Evolutionary conservation across 2,888 invertebrate genomes (phyloP).

Genomic region (Drosophila anomelani): DNA sequence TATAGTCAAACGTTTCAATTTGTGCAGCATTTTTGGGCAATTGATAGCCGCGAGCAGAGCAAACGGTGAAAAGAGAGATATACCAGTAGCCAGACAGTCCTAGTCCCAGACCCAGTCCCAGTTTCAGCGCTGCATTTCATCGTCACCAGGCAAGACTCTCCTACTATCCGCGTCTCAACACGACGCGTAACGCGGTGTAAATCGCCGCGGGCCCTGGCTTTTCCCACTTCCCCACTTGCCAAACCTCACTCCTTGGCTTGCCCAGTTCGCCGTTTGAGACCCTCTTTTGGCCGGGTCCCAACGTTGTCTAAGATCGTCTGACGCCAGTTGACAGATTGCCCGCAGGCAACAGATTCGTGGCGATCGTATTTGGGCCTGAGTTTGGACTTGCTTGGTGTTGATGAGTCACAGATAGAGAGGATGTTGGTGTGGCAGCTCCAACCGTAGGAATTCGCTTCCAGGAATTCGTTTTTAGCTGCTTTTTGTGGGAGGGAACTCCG

Average conservation of each 20-base stretch:
- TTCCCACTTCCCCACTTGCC: constrained; percentile 37
- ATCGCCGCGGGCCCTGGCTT: constrained; percentile 62
- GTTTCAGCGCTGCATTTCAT: constrained; percentile 59
- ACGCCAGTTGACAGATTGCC: constrained; percentile 77
- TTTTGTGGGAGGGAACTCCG: constrained; percentile 25
- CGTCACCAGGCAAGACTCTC: constrained; percentile 66
- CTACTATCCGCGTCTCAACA: constrained; percentile 10
- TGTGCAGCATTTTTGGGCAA: constrained; percentile 81
- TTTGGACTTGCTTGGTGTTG: constrained; percentile 56
- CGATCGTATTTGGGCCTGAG: constrained; percentile 33
- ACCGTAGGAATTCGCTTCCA: constrained; percentile 18
- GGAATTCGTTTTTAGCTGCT: constrained; percentile 13
- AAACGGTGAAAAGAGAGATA: constrained; percentile 37
- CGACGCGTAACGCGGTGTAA: constrained; percentile 75
- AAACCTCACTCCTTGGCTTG: constrained; percentile 27
- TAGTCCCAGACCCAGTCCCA: constrained; percentile 30
- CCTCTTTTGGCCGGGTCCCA: constrained; percentile 38
- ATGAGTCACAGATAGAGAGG: constrained; percentile 65
- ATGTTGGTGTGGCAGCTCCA: constrained; percentile 28
- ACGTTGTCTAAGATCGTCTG: constrained; percentile 72
- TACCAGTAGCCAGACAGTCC: constrained; percentile 26
- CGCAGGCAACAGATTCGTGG: constrained; percentile 66
- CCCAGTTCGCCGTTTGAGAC: constrained; percentile 47
- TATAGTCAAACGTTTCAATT: constrained; percentile 83
- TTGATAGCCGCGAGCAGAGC: constrained; percentile 68